These are phyloP conservation scores for Rafetus swinhoei DNA, from an alignment of 2,113 vertebrate species.

Conservation along the genomic window DNA sequence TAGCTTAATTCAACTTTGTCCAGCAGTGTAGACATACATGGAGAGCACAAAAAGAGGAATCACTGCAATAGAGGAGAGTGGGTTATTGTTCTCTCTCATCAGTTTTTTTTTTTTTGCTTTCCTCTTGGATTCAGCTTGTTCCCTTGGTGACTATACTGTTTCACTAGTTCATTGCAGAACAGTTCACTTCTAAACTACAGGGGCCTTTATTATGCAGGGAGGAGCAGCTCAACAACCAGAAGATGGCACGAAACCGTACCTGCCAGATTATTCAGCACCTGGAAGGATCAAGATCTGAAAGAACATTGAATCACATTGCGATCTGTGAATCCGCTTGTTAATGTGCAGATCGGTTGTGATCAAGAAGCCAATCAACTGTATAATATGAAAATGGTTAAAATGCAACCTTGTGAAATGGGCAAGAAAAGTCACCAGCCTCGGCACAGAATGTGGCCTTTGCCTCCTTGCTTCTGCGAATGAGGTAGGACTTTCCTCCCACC, in stretches of 20 bases:
- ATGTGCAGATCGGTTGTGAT: fast-evolving
- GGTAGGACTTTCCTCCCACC: not conserved
- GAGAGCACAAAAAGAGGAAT: not conserved
- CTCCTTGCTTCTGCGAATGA: not conserved
- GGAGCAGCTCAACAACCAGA: not conserved
- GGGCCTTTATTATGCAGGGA: not conserved
- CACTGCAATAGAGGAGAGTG: not conserved
- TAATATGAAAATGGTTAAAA: not conserved
- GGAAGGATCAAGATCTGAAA: not conserved
- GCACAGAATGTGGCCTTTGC: not conserved
- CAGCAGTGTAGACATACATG: not conserved
- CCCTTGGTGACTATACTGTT: not conserved
- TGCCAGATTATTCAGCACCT: not conserved
- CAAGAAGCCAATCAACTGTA: not conserved
- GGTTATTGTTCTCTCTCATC: not conserved
- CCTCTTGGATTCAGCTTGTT: not conserved
- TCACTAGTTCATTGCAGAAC: fast-evolving
- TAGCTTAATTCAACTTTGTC: no score
- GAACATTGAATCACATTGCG: not conserved
- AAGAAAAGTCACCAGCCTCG: not conserved
- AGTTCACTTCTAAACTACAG: not conserved
- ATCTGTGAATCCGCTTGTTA: not conserved
- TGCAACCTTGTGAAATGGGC: not conserved
- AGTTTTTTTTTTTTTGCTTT: not conserved
- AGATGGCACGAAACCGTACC: not conserved